Evolutionary conservation across 1,140 invertebrate species (phyloP).

Genomic region (Hyposmocoma kahamanoa): DNA sequence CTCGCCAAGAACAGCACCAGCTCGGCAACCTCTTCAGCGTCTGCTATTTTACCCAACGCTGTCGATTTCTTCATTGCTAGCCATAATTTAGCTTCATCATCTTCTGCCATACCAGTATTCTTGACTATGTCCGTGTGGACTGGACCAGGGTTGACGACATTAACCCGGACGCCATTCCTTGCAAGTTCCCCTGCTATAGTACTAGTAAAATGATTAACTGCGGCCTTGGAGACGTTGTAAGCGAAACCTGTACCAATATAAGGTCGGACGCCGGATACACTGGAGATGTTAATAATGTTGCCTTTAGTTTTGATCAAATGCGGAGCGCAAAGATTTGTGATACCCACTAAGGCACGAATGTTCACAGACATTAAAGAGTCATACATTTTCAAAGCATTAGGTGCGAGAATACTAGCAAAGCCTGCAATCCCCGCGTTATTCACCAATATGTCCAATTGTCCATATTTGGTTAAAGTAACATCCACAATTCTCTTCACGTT

Average conservation of each 20-base stretch:
- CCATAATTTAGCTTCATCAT: conserved; percentile 52
- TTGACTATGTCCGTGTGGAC: conserved; percentile 71
- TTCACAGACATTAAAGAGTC: conserved; percentile 81
- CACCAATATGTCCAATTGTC: conserved; percentile 77
- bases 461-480: conserved; percentile 71
- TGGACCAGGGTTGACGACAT: conserved; percentile 68
- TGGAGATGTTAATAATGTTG: conserved; percentile 84
- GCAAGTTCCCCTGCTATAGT: conserved; percentile 78
- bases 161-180: conserved; percentile 79
- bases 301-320: conserved; percentile 79
- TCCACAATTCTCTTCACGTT: conserved; percentile 76
- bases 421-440: conserved; percentile 84
- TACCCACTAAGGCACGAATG: conserved; percentile 78
- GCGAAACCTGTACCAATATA: conserved; percentile 72
- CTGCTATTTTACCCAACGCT: conserved; percentile 75
- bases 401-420: conserved; percentile 79
- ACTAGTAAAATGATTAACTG: conserved; percentile 83
- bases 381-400: conserved; percentile 76
- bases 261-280: conserved; percentile 78
- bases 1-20: background rate
- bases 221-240: conserved; percentile 84
- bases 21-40: background rate
- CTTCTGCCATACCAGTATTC: conserved; percentile 75
- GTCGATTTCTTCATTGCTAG: conserved; percentile 84
- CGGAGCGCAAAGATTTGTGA: conserved; percentile 82